Base-by-base conservation (phyloP, 2,113 vertebrate species). In the Laterallus jamaicensis region DNA sequence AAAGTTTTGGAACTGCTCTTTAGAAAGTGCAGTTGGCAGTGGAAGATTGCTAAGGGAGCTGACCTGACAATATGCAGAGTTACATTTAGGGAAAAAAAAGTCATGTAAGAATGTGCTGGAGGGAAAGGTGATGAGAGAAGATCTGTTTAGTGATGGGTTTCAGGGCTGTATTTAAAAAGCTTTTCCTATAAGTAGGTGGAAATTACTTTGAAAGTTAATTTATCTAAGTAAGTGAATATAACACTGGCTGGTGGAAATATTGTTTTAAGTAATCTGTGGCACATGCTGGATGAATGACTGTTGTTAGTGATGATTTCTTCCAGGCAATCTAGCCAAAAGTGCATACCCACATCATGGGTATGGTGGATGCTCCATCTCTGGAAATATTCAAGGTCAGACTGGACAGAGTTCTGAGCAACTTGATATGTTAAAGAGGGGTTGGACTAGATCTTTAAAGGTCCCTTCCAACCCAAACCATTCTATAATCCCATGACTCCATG, bases 21-120 rank as follows among this genome's bases (percentile, higher is more conserved):
- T 49, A 62, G 56, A 68, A 91, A 95, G 26, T 25, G 56, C 32
- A 92, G 56, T 70, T 80, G 82, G 88, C 85, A 75, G 22, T 68
- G n/a, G 74, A 90, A 90, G n/a, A 79, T 79, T 88, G 63, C 70
- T 82, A 70, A 85, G 22, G 55, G 17, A 69, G 14, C 18, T 82
- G 77, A 92, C 60, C 42, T 81, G 62, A 66, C 42, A 75, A 71
- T 37, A 69, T 90, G 73, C 55, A 85, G 64, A 82, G 50, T 47
- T 82, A 88, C 29, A 66, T 82, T 70, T 40, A 22, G 21, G 47
- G 5, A 11, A 28, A 12, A 44, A 55, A 82, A 67, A 29, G 32
- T 47, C 55, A 55, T 69, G 10, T 29, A 87, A 39, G 69, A 78
- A 75, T 50, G 60, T 75, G 37, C 62, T 52, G 44, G 55, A 73